These are phyloP conservation scores for Gymnopithys bicolor DNA, from an alignment of 2,797 vertebrate species.

Conservation along the genomic window DNA sequence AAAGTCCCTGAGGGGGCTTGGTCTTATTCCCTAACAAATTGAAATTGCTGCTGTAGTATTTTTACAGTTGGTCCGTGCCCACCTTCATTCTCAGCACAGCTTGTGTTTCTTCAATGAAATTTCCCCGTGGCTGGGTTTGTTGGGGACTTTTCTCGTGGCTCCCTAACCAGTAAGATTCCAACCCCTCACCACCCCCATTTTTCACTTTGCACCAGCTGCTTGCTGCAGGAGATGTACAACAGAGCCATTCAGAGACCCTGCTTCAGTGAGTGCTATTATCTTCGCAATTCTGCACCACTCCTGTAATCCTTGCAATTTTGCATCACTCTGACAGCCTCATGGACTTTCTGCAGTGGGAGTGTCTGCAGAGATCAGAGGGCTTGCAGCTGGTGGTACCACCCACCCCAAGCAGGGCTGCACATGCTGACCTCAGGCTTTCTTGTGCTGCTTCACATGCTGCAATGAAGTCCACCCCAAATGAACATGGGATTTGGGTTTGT, in stretches of 20 bases:
- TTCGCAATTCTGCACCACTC: neutral
- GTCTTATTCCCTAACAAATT: neutral
- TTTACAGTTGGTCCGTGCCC: neutral
- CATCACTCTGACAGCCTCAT: neutral
- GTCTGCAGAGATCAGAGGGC: neutral
- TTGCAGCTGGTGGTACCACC: neutral
- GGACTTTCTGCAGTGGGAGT: neutral
- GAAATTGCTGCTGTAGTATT: neutral
- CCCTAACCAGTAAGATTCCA: neutral
- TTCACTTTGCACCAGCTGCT: neutral
- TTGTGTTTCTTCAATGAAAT: neutral
- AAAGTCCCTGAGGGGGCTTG: neutral
- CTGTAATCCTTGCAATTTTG: neutral
- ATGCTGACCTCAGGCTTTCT: neutral
- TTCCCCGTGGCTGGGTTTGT: neutral
- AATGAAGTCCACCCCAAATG: neutral
- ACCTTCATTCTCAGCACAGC: neutral
- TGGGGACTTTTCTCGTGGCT: neutral
- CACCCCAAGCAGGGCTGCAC: neutral
- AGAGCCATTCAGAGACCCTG: neutral
- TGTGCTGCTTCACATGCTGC: fast-evolving
- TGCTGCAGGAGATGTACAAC: neutral
- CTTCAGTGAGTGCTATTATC: neutral
- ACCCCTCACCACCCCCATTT: neutral
- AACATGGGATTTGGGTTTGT: neutral